Evolutionary conservation across 2,113 vertebrate species (phyloP).

Genomic region (Cyprinodon brontotheroides): DNA sequence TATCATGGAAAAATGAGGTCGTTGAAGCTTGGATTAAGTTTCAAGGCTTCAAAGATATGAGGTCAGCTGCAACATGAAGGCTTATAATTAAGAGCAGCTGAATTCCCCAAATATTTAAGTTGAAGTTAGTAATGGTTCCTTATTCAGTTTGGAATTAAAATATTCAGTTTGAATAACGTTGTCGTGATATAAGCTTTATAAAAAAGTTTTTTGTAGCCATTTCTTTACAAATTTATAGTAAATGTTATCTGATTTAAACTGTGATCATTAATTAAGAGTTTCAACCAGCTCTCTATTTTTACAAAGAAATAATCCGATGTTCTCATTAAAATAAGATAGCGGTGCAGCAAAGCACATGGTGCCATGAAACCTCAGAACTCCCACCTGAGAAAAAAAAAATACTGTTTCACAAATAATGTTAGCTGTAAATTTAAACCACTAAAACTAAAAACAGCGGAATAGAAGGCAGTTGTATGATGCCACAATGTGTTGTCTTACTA

Average conservation of each 20-base stretch:
- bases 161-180: not conserved
- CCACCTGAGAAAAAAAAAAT: conserved; percentile 9
- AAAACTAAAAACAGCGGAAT: not conserved
- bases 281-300: not conserved
- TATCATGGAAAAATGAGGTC: conserved; percentile 44
- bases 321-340: conserved; percentile 1
- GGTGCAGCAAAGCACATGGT: not conserved
- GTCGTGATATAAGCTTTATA: not conserved
- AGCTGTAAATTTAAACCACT: not conserved
- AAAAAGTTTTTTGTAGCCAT: not conserved
- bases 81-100: conserved; percentile 42
- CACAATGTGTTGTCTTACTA: conserved; percentile 1
- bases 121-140: conserved; percentile 16
- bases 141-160: conserved; percentile 24
- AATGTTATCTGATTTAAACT: not conserved
- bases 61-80: conserved; percentile 23
- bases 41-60: conserved; percentile 42
- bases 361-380: not conserved
- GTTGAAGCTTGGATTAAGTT: conserved; percentile 48
- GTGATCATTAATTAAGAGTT: not conserved
- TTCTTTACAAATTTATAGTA: not conserved
- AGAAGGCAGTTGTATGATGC: not conserved
- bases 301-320: conserved; percentile 25
- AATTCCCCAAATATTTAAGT: conserved; percentile 42
- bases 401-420: conserved; percentile 12